A percentile compares a stretch with the other conserved stretches of the same genome.
Conservation (phyloP, 1,140 invertebrate genomes). For the Drosophila triauraria region DNA sequence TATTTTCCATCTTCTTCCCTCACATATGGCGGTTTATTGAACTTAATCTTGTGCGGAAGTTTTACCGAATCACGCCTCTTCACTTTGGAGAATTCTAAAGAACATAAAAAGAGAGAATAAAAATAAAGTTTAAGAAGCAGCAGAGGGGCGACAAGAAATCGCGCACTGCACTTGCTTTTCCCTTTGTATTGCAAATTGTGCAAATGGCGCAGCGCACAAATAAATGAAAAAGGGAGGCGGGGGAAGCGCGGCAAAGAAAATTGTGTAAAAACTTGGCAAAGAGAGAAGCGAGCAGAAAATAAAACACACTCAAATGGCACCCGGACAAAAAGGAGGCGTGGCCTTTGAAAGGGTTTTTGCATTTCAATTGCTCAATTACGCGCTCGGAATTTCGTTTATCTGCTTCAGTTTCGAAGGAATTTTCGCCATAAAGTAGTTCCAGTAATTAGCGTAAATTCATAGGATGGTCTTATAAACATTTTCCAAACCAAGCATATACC, state of each 20-base stretch:
- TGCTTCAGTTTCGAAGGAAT: conserved; percentile 14
- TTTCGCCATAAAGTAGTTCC: conserved; percentile 28
- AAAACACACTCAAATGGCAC: conserved; percentile 17
- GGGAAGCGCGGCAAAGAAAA: conserved; percentile 3
- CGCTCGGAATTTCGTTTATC: conserved; percentile 16
- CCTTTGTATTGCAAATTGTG: conserved; percentile 36
- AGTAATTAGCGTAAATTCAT: conserved; percentile 25
- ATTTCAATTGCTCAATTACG: conserved; percentile 43
- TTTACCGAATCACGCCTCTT: conserved; percentile 54
- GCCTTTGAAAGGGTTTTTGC: conserved; percentile 36
- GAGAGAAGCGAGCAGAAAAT: conserved; percentile 37
- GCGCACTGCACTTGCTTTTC: conserved; percentile 15
- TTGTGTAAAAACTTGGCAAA: conserved; percentile 29
- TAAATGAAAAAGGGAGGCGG: background rate
- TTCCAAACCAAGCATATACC: background rate
- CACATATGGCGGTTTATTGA: conserved; percentile 61
- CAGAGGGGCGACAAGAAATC: conserved; percentile 31
- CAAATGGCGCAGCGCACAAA: conserved; percentile 56
- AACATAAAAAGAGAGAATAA: conserved; percentile 14
- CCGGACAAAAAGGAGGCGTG: conserved; percentile 16
- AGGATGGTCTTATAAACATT: conserved; percentile 27
- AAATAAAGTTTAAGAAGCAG: conserved; percentile 21
- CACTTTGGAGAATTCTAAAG: conserved; percentile 40
- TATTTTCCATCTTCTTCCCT: background rate
- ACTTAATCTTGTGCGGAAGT: conserved; percentile 72